Evolutionary conservation across 2,113 vertebrate genomes (phyloP).

Genomic region (Periophthalmus modestus): DNA sequence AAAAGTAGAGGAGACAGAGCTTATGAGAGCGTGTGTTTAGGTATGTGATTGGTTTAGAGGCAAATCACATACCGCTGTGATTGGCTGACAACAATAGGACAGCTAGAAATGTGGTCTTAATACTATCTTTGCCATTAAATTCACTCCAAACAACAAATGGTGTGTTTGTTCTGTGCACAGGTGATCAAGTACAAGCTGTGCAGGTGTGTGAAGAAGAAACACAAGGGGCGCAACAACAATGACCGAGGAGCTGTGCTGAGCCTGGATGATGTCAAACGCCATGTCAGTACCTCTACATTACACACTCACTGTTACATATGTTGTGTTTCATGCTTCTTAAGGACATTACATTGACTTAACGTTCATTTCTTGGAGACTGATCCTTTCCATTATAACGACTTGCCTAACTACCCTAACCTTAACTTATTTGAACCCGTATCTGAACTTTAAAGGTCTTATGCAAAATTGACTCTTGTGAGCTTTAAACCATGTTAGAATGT

Average conservation of each 20-base stretch:
- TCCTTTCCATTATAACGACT: no score
- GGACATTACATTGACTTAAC: no score
- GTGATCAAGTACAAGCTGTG: conserved; percentile 95
- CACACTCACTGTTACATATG: conserved; percentile 18
- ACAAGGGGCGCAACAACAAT: conserved; percentile 91
- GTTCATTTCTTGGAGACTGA: no score
- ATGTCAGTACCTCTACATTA: conserved; percentile 81
- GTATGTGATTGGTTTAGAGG: neutral
- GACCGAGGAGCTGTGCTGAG: conserved; percentile 94
- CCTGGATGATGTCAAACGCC: conserved; percentile 96
- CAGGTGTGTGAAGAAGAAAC: conserved; percentile 87
- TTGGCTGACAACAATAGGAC: neutral
- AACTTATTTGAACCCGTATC: no score
- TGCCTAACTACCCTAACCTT: no score
- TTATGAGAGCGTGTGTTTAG: no score
- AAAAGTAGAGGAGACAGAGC: no score
- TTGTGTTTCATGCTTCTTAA: no score
- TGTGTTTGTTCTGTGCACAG: conserved; percentile 66
- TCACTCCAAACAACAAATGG: neutral
- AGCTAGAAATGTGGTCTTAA: neutral
- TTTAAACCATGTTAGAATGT: no score
- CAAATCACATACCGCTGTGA: neutral
- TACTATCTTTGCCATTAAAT: neutral
- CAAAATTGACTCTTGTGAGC: no score
- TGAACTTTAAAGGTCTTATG: no score